Evolutionary conservation across 2,797 vertebrate species (phyloP).

Genomic region (Micromesistius poutassou): DNA sequence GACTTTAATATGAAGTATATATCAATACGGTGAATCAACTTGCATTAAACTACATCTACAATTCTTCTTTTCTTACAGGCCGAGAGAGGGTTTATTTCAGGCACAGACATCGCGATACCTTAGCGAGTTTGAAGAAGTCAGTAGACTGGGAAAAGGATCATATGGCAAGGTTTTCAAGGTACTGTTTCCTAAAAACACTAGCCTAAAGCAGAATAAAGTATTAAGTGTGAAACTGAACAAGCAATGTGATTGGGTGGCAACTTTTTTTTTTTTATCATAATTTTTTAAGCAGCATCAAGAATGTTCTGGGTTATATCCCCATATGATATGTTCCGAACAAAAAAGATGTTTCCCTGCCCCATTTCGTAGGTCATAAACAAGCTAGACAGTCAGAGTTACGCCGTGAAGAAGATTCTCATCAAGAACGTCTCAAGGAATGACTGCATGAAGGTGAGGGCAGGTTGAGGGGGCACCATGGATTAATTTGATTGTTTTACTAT

Average conservation of each 20-base stretch:
- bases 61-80: constrained; percentile 46
- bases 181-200: constrained; percentile 11
- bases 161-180: constrained; percentile 97
- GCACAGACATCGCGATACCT: constrained; percentile 91
- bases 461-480: neutral
- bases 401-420: constrained; percentile 97
- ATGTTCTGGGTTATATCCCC: neutral
- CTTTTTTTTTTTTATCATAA: too few relatives aligned
- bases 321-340: too few relatives aligned
- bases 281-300: neutral
- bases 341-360: too few relatives aligned
- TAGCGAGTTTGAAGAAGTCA: constrained; percentile 92
- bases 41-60: neutral
- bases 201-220: neutral
- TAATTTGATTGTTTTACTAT: too few relatives aligned
- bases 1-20: neutral
- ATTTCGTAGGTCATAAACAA: constrained; percentile 88
- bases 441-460: constrained; percentile 86
- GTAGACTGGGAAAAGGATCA: constrained; percentile 87
- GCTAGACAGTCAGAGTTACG: constrained; percentile 90
- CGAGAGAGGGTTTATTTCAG: constrained; percentile 79
- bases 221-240: neutral
- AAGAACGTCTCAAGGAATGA: constrained; percentile 87
- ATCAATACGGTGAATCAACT: neutral
- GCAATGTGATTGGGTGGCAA: neutral